Evolutionary conservation across 1,140 invertebrate genomes (phyloP).

Genomic region (Ostrea denselamellosa): DNA sequence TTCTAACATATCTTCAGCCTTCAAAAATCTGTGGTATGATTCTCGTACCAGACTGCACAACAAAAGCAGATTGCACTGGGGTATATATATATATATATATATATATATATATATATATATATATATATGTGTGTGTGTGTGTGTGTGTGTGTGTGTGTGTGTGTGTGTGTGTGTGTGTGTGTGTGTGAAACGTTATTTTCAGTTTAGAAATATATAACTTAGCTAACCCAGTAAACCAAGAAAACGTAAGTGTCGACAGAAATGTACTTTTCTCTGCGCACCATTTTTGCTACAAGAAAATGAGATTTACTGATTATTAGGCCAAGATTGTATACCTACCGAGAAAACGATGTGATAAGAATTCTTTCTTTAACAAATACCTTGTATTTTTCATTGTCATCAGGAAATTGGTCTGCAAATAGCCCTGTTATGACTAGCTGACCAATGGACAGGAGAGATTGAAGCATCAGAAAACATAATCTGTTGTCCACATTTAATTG

Average conservation of each 20-base stretch:
- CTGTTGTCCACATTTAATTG: neutral
- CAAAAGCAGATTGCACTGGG: neutral
- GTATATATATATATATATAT: too few species aligned
- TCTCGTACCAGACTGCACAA: neutral
- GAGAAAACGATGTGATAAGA: neutral
- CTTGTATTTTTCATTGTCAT: neutral
- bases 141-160: too few species aligned
- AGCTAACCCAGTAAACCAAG: neutral
- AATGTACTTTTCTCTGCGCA: neutral
- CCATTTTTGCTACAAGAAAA: neutral
- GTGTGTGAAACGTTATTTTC: too few species aligned
- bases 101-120: too few species aligned
- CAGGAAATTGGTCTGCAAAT: neutral
- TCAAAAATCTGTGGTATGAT: neutral
- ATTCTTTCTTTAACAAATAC: neutral
- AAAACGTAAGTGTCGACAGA: neutral
- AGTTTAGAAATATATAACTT: neutral
- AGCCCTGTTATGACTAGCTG: neutral
- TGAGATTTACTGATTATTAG: too few species aligned
- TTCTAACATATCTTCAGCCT: neutral
- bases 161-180: too few species aligned
- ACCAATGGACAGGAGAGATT: neutral
- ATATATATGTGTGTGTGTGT: too few species aligned
- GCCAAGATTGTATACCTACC: too few species aligned
- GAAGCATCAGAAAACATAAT: neutral